Percentiles rank a stretch among this genome's conserved stretches.
Evolutionary conservation across 2,888 invertebrate species (phyloP).

Genomic region (Plagiodera versicolora): DNA sequence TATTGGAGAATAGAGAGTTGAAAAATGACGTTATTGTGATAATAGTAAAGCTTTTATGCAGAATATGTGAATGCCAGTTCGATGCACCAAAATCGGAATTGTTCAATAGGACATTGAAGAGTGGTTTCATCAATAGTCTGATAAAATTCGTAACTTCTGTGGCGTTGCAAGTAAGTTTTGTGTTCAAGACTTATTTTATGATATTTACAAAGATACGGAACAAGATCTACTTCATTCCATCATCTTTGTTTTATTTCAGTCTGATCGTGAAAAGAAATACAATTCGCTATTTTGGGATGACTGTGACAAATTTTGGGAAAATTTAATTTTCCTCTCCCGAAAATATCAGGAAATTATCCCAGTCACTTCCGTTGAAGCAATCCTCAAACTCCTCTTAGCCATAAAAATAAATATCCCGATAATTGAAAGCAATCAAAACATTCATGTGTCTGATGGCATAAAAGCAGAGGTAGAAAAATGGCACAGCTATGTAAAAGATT

Average conservation of each 20-base stretch:
- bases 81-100: conserved; percentile 15
- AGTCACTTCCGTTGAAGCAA: conserved; percentile 18
- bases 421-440: conserved; percentile 23
- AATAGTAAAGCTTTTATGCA: conserved; percentile 16
- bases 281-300: conserved; percentile 31
- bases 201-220: neutral
- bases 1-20: conserved; percentile 18
- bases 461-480: conserved; percentile 13
- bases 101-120: conserved; percentile 13
- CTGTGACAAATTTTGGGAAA: conserved; percentile 28
- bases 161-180: conserved; percentile 19
- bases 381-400: conserved; percentile 19
- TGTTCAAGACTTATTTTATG: neutral
- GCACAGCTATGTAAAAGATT: neutral
- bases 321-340: conserved; percentile 18
- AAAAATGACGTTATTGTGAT: conserved; percentile 21
- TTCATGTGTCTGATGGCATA: conserved; percentile 28
- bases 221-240: neutral
- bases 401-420: conserved; percentile 19
- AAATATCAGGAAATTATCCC: conserved; percentile 19
- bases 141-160: conserved; percentile 17
- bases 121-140: conserved; percentile 19
- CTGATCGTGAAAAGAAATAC: conserved; percentile 16
- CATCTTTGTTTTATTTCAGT: conserved; percentile 14
- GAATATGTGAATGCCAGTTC: conserved; percentile 25